phyloP scores from a whole-genome alignment of 2,888 invertebrate genomes.

The Yponomeuta plumbellus region DNA sequence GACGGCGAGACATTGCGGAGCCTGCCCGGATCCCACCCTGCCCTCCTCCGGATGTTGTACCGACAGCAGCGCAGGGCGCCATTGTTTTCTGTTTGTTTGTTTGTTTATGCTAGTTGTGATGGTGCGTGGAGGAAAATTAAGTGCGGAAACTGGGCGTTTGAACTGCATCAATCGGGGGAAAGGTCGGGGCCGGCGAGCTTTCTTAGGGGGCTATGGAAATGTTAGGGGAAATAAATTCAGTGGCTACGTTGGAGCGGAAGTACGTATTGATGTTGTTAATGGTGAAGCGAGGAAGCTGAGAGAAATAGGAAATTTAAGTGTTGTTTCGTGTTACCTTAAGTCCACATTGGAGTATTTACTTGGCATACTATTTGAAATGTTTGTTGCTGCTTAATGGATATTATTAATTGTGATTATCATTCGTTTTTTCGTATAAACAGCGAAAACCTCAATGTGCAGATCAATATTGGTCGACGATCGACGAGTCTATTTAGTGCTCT shows the following conservation, averaged over 20 bases:
- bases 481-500: too few species aligned
- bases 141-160: neutral
- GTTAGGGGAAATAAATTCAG: neutral
- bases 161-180: neutral
- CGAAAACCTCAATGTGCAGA: too few species aligned
- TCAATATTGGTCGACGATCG: too few species aligned
- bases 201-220: neutral
- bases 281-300: too few species aligned
- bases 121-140: neutral
- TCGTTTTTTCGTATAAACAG: too few species aligned
- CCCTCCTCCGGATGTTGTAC: slow-evolving; percentile 26
- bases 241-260: neutral
- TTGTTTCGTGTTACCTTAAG: too few species aligned
- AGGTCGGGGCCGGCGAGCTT: neutral
- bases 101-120: neutral
- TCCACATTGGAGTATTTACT: too few species aligned
- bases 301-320: too few species aligned
- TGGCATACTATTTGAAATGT: too few species aligned
- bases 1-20: slow-evolving; percentile 56
- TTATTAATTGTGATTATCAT: too few species aligned
- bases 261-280: neutral
- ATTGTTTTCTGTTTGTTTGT: neutral
- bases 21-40: slow-evolving; percentile 58
- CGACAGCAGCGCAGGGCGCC: neutral
- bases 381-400: too few species aligned